Evolutionary conservation across 2,888 invertebrate species (phyloP).

Genomic region (Malthinus flaveolus): DNA sequence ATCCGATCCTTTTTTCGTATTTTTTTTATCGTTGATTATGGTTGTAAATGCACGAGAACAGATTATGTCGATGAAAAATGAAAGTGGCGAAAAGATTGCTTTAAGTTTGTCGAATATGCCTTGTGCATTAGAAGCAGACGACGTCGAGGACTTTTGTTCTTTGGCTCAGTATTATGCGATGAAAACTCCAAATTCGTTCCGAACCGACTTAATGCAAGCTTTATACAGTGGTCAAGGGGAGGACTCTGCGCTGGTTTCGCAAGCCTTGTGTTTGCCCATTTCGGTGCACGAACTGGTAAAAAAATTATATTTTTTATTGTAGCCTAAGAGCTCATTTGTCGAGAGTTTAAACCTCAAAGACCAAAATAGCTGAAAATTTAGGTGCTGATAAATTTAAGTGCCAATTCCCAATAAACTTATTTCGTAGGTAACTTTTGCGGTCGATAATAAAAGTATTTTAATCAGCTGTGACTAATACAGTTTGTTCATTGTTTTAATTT

Average conservation of each 20-base stretch:
- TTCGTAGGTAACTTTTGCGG: too few species aligned
- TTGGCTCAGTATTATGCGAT: constrained; percentile 94
- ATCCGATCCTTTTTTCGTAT: constrained; percentile 93
- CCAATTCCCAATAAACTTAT: too few species aligned
- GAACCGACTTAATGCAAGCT: constrained; percentile 76
- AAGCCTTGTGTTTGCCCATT: constrained; percentile 95
- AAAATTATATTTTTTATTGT: not conserved
- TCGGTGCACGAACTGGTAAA: constrained; percentile 85
- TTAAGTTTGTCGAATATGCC: constrained; percentile 76
- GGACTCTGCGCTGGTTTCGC: constrained; percentile 59
- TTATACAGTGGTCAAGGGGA: constrained; percentile 54
- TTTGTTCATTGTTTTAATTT: too few species aligned
- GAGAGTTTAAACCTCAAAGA: too few species aligned
- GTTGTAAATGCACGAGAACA: constrained; percentile 91
- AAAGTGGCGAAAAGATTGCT: constrained; percentile 70
- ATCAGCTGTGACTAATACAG: too few species aligned
- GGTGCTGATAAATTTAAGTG: too few species aligned
- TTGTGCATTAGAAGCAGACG: constrained; percentile 86
- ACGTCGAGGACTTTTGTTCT: constrained; percentile 95
- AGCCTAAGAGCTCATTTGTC: too few species aligned
- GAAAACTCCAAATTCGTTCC: constrained; percentile 91
- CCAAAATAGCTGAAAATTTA: too few species aligned
- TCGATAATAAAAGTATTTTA: too few species aligned
- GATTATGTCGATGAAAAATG: constrained; percentile 75
- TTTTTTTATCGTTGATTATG: constrained; percentile 93